phyloP scores from a whole-genome alignment of 37 sponge, comb jelly and placozoan genomes.

The Cliona cf. orientalis region DNA sequence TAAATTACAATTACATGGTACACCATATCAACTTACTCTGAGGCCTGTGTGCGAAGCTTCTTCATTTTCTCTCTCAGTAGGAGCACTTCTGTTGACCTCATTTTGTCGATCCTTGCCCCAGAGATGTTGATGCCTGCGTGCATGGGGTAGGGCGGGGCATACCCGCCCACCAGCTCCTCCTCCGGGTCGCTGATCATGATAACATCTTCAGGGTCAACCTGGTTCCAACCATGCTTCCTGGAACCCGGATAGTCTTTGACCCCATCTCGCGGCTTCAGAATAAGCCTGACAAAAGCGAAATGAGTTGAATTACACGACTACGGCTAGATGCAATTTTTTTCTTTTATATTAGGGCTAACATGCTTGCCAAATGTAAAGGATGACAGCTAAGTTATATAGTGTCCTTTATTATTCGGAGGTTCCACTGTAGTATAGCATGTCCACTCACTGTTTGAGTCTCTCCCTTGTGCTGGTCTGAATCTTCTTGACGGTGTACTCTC shows the following conservation, averaged over 20 bases:
- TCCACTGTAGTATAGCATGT: not conserved
- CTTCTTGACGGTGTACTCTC: conserved; percentile 11
- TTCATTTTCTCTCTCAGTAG: conserved; percentile 35
- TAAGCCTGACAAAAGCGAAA: conserved; percentile 9
- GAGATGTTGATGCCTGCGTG: conserved; percentile 66
- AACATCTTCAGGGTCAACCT: conserved; percentile 46
- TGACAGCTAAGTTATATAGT: not conserved
- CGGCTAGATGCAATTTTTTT: not conserved
- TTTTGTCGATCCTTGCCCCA: conserved; percentile 33
- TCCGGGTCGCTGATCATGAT: conserved; percentile 25
- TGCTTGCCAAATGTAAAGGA: not conserved
- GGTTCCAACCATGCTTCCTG: conserved; percentile 54
- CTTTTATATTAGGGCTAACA: not conserved
- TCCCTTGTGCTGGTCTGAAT: conserved; percentile 62
- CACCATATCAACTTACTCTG: conserved; percentile 35
- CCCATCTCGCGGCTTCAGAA: conserved; percentile 33
- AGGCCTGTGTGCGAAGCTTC: conserved; percentile 50
- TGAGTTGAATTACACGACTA: not conserved
- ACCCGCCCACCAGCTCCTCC: not conserved
- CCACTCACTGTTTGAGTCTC: conserved; percentile 42
- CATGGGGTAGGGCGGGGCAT: conserved; percentile 47
- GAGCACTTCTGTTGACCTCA: conserved; percentile 24
- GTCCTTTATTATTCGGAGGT: not conserved
- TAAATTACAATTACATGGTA: not conserved
- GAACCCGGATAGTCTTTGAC: conserved; percentile 3